These are phyloP conservation scores for Protosalanx chinensis DNA, from an alignment of 2,797 vertebrate genomes.

Conservation along the genomic window DNA sequence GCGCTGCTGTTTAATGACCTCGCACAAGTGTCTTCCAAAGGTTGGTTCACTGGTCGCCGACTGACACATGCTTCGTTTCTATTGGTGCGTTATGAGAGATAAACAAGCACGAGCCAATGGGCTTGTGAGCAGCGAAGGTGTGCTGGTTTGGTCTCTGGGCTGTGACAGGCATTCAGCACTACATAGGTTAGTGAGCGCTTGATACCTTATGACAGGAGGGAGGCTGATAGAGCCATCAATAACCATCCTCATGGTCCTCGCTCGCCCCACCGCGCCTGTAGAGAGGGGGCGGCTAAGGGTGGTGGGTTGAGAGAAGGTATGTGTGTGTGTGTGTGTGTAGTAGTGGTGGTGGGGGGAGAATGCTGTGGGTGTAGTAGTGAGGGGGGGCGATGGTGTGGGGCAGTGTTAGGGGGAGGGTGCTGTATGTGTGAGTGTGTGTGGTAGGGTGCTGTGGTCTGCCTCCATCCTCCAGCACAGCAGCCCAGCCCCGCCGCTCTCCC, in stretches of 20 bases:
- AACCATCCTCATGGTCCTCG: conserved; percentile 68
- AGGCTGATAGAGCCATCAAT: conserved; percentile 84
- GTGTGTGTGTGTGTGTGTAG: conserved; percentile 10
- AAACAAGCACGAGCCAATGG: conserved; percentile 78
- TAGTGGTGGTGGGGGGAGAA: too few relatives aligned
- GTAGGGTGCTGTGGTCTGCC: conserved; percentile 5
- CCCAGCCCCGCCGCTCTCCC: not conserved
- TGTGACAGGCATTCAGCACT: conserved; percentile 83
- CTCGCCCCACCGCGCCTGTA: conserved; percentile 56
- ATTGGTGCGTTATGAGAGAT: conserved; percentile 70
- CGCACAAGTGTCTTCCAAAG: conserved; percentile 65
- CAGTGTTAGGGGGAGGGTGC: too few relatives aligned
- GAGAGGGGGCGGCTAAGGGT: conserved; percentile 4
- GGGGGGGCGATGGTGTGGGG: too few relatives aligned
- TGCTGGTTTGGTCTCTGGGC: conserved; percentile 75
- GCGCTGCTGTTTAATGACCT: conserved; percentile 40
- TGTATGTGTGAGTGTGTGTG: conserved; percentile 6
- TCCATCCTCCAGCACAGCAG: conserved; percentile 23
- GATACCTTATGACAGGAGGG: conserved; percentile 72
- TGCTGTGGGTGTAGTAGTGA: not conserved
- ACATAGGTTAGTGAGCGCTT: conserved; percentile 74
- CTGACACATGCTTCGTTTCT: conserved; percentile 42
- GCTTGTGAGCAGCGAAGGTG: conserved; percentile 75
- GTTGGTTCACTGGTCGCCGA: conserved; percentile 64
- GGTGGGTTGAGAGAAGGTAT: conserved; percentile 4